phyloP scores from a whole-genome alignment of 2,113 vertebrate species.

The Xenotilapia longispinis region DNA sequence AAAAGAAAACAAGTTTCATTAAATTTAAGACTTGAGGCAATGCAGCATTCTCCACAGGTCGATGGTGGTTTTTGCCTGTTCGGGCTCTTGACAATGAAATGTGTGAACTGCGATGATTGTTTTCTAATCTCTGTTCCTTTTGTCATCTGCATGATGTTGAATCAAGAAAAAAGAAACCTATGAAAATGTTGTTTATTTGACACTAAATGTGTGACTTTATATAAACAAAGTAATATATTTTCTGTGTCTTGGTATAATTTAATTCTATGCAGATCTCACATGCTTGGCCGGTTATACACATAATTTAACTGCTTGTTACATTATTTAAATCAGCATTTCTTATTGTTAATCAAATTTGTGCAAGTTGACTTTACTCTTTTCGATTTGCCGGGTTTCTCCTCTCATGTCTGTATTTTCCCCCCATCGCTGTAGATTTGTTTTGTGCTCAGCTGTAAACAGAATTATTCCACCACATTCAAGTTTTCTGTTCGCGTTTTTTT shows the following conservation, averaged over 20 bases:
- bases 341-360: not conserved
- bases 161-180: not conserved
- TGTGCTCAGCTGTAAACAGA: not conserved
- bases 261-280: not conserved
- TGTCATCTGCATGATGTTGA: constrained; percentile 24
- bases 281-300: not conserved
- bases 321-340: not conserved
- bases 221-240: not conserved
- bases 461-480: not conserved
- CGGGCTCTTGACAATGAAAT: not conserved
- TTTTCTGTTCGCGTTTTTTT: not conserved
- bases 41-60: not conserved
- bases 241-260: not conserved
- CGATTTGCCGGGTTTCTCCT: not conserved
- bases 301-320: not conserved
- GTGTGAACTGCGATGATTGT: not conserved
- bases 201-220: not conserved
- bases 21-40: not conserved
- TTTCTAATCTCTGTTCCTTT: not conserved
- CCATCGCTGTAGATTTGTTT: not conserved
- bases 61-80: not conserved
- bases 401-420: fast-evolving
- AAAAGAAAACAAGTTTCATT: not conserved
- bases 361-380: not conserved
- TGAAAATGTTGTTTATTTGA: constrained; percentile 11